These are phyloP conservation scores for Lagenorhynchus albirostris DNA, from an alignment of 2,113 vertebrate genomes.

Conservation along the genomic window DNA sequence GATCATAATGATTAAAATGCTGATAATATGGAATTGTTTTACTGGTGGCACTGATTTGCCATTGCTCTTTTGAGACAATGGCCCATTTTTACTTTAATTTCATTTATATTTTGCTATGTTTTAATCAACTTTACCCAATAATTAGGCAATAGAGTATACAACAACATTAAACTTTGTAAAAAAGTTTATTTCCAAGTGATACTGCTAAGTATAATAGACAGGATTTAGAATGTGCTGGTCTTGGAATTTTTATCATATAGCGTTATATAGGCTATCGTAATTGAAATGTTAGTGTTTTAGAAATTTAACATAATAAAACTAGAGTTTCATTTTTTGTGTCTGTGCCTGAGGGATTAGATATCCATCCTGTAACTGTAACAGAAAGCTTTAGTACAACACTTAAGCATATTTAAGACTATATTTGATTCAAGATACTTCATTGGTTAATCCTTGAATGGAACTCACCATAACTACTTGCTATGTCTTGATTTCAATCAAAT, in stretches of 20 bases:
- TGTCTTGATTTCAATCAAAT: background rate
- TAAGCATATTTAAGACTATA: background rate
- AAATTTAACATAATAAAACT: background rate
- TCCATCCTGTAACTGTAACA: background rate
- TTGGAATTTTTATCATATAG: background rate
- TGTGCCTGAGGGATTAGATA: background rate
- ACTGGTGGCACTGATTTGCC: slow-evolving; percentile 22
- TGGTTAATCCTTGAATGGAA: background rate
- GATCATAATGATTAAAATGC: slow-evolving; percentile 7
- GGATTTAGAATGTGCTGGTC: slow-evolving; percentile 41
- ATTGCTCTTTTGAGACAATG: slow-evolving; percentile 38
- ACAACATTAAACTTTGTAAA: slow-evolving; percentile 33
- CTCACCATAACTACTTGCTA: background rate
- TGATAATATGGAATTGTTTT: background rate
- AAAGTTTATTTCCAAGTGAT: slow-evolving; percentile 45
- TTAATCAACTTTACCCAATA: slow-evolving; percentile 51
- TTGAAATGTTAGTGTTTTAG: background rate
- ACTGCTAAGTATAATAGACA: slow-evolving; percentile 6
- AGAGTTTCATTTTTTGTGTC: slow-evolving; percentile 22
- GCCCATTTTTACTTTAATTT: slow-evolving; percentile 51
- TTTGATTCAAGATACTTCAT: background rate
- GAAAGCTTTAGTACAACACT: background rate
- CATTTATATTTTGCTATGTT: slow-evolving; percentile 58
- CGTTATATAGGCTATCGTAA: slow-evolving; percentile 18
- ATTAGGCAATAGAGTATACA: slow-evolving; percentile 21